Evolutionary conservation across 2,113 vertebrate species (phyloP), one percentile per base, ranked within the genome.

Genomic region (Neotragus moschatus): DNA sequence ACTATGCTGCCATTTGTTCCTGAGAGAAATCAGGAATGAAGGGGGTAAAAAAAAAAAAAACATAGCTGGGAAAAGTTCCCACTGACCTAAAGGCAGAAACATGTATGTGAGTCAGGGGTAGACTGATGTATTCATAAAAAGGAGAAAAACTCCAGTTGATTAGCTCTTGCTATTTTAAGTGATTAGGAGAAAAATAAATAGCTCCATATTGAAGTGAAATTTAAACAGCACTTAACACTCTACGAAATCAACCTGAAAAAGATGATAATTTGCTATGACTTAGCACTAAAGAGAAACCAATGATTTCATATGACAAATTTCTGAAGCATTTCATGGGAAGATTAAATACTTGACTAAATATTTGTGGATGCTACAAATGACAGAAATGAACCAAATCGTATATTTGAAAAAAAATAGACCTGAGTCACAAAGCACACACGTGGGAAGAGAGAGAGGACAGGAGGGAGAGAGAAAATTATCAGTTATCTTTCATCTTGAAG

Each of bases 1-100:
- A 98, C 97, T 97, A 60, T 96, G 93, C 94, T 84, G 97, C 97
- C 96, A 97, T 97, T 98, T 98, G 96, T 97, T 98, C 98, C 96
- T 96, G 85, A 94, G 94, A 97, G 97, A 96, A 97, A 97, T 96
- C 86, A 96, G 96, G 89, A 97, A 97, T 73, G 75, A 77, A 91
- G 77, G 80, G 73, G 49, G 70, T n/a, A n/a, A n/a, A 55, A 36
- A 82, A 70, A 97, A 96, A 97, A 95, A 96, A 96, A 97, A 90
- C 84, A 96, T 1, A 73, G 88, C 94, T 92, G 96, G 81, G 92
- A 94, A 95, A 92, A 92, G 66, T 93, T 96, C 96, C 96, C 97
- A 84, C 96, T 97, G 97, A 98, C 90, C 94, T 98, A 92, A 97
- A 97, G 61, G 82, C 96, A 96, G 90, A 97, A 96, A 91, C 94